A percentile compares a stretch with the other conserved stretches of the same genome.
Evolutionary conservation across 53 echinoderm and acorn worm genomes (phyloP).

Genomic region (Zoroaster sp.): DNA sequence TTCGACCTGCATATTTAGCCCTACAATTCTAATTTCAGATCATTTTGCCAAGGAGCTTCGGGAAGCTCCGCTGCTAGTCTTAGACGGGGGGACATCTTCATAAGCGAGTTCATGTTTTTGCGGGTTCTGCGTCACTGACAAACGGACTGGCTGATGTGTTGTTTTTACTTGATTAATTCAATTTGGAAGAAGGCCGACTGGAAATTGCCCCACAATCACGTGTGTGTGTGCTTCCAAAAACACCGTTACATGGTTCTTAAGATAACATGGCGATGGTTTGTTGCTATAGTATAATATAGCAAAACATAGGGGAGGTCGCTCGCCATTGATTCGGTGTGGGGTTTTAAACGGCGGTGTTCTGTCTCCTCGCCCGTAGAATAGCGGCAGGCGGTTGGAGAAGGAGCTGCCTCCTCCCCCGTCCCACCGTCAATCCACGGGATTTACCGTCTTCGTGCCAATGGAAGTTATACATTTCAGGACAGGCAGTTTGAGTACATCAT

Average conservation of each 20-base stretch:
- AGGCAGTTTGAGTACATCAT: not conserved
- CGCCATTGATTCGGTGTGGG: not conserved
- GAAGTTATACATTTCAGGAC: not conserved
- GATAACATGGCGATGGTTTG: constrained; percentile 40
- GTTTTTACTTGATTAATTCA: constrained; percentile 48
- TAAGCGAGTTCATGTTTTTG: not conserved
- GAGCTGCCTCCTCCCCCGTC: not conserved
- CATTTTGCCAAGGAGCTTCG: not conserved
- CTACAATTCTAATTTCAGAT: constrained; percentile 10
- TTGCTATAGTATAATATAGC: constrained; percentile 39
- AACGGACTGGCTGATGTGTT: not conserved
- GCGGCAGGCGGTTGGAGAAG: not conserved
- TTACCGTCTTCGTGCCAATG: not conserved
- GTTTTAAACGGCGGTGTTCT: constrained; percentile 3
- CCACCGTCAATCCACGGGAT: not conserved
- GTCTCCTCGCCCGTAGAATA: not conserved
- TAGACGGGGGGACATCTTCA: not conserved
- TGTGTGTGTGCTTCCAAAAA: constrained; percentile 6
- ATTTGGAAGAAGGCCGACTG: constrained; percentile 24
- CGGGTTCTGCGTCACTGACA: not conserved
- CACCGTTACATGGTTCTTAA: constrained; percentile 33
- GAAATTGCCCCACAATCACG: constrained; percentile 4
- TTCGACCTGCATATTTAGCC: constrained; percentile 38
- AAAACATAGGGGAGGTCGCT: constrained; percentile 47
- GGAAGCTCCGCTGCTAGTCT: not conserved